phyloP scores from a whole-genome alignment of 1,140 invertebrate species.

The Trypoxylus dichotomus region DNA sequence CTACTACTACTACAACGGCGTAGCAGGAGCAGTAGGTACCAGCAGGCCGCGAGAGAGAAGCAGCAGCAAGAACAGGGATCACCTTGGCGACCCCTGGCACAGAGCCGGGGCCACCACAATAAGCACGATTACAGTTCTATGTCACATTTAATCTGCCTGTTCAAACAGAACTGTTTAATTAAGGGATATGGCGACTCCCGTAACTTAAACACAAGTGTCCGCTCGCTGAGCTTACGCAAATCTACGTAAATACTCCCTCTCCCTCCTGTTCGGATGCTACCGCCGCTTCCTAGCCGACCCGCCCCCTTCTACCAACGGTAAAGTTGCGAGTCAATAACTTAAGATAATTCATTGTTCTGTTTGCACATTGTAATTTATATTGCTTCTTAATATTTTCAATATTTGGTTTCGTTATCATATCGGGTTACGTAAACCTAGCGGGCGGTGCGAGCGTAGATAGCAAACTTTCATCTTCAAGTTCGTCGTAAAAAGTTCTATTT shows the following conservation, averaged over 20 bases:
- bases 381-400: slow-evolving; percentile 30
- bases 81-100: slow-evolving; percentile 34
- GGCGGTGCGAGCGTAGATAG: not conserved
- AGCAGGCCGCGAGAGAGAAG: not conserved
- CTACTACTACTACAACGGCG: not conserved
- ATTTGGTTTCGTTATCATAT: not conserved
- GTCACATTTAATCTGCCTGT: slow-evolving; percentile 56
- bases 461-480: not conserved
- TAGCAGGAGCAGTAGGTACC: not conserved
- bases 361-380: slow-evolving; percentile 26
- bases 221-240: slow-evolving; percentile 45
- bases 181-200: slow-evolving; percentile 53
- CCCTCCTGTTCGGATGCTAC: slow-evolving; percentile 10
- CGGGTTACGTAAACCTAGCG: not conserved
- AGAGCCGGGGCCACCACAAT: slow-evolving; percentile 49
- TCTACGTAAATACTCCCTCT: slow-evolving; percentile 44
- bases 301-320: not conserved
- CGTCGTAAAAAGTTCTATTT: not conserved
- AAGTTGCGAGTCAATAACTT: slow-evolving; percentile 31
- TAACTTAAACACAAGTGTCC: slow-evolving; percentile 56
- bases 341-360: slow-evolving; percentile 32
- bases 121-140: slow-evolving; percentile 55
- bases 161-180: slow-evolving; percentile 56
- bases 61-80: slow-evolving; percentile 19
- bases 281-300: slow-evolving; percentile 15